These are phyloP conservation scores for Chondrosia reniformis DNA, from an alignment of 37 sponge, comb jelly and placozoan genomes.

Conservation along the genomic window DNA sequence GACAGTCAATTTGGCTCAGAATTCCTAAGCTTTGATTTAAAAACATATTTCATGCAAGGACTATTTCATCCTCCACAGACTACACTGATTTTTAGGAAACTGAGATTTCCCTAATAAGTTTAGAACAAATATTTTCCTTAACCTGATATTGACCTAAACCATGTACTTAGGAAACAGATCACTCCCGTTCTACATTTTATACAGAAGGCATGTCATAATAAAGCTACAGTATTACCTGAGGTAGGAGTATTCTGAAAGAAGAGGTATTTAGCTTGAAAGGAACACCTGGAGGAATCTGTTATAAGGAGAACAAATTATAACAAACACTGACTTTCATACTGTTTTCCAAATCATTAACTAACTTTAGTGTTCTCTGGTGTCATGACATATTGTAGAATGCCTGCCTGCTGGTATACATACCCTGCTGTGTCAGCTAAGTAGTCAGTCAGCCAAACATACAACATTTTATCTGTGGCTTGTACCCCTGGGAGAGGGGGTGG, in stretches of 20 bases:
- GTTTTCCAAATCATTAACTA: constrained; percentile 14
- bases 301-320: background rate
- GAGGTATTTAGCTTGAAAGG: constrained; percentile 36
- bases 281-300: constrained; percentile 22
- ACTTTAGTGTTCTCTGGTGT: constrained; percentile 44
- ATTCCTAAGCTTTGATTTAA: too few species aligned
- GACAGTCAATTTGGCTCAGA: too few species aligned
- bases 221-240: constrained; percentile 10
- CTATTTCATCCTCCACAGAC: too few species aligned
- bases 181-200: too few species aligned
- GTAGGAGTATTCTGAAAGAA: constrained; percentile 25
- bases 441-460: constrained; percentile 84
- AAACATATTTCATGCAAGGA: too few species aligned
- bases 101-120: too few species aligned
- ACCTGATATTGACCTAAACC: too few species aligned
- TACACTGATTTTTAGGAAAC: too few species aligned
- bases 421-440: constrained; percentile 85
- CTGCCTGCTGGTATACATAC: constrained; percentile 71
- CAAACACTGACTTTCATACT: background rate
- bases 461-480: constrained; percentile 46
- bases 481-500: constrained; percentile 67
- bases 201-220: too few species aligned
- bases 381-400: constrained; percentile 44
- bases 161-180: too few species aligned
- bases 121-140: too few species aligned